A percentile compares a stretch with the other conserved stretches of the same genome.
Conservation (phyloP, 2,113 vertebrate species). For the Atrichornis clamosus region DNA sequence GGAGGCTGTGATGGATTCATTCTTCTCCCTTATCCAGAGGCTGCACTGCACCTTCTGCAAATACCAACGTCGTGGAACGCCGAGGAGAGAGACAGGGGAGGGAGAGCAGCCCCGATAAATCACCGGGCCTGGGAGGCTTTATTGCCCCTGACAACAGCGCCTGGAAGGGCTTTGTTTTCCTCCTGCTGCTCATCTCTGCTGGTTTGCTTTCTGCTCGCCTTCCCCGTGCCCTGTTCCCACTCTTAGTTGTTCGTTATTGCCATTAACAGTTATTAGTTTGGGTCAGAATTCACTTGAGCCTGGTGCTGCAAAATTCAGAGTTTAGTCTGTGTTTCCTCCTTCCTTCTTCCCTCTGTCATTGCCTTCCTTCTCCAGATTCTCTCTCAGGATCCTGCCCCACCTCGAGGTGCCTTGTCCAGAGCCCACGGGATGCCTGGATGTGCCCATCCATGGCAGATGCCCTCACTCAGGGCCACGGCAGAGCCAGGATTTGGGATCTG, state of each 20-base stretch:
- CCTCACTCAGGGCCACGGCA: rapidly evolving
- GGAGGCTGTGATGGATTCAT: neutral
- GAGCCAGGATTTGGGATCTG: rapidly evolving
- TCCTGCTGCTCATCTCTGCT: neutral
- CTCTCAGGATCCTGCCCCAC: neutral
- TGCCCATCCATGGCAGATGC: neutral
- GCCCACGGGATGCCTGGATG: neutral
- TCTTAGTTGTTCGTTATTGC: neutral
- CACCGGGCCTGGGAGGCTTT: neutral
- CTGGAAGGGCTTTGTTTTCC: neutral
- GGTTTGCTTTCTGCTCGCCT: neutral
- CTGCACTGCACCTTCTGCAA: neutral
- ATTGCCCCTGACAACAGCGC: neutral
- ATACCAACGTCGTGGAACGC: neutral
- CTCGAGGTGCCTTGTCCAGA: neutral
- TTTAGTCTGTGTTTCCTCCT: neutral
- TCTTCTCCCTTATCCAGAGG: constrained; percentile 12
- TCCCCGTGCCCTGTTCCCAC: neutral
- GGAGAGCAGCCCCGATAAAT: neutral
- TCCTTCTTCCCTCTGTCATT: neutral
- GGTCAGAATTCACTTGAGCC: neutral
- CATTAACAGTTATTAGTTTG: neutral
- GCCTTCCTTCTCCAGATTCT: neutral
- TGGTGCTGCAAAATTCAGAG: neutral
- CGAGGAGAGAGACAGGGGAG: neutral